A percentile compares a stretch with the other conserved stretches of the same genome.
Evolutionary conservation across 1,140 invertebrate species (phyloP).

Genomic region (Manduca sexta): DNA sequence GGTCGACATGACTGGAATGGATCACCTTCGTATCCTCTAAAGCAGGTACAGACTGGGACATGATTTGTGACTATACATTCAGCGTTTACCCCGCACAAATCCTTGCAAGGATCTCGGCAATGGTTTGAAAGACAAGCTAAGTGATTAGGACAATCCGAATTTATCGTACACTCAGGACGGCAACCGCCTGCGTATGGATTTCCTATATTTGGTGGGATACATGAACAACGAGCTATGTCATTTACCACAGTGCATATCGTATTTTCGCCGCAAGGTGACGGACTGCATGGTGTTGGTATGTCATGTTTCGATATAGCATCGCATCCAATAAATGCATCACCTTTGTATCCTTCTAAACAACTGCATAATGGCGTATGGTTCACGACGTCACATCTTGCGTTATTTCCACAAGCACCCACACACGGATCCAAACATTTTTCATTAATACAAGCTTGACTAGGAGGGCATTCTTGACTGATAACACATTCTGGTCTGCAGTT

Average conservation of each 20-base stretch:
- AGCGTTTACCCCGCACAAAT: slow-evolving; percentile 88
- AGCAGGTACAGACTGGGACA: slow-evolving; percentile 85
- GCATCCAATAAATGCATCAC: slow-evolving; percentile 88
- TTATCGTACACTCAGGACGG: slow-evolving; percentile 86
- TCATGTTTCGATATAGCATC: slow-evolving; percentile 70
- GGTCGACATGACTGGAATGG: slow-evolving; percentile 85
- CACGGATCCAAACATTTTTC: slow-evolving; percentile 88
- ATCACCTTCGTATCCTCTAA: slow-evolving; percentile 84
- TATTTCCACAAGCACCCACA: slow-evolving; percentile 81
- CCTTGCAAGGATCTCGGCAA: slow-evolving; percentile 91
- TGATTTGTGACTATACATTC: slow-evolving; percentile 89
- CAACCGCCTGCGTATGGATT: slow-evolving; percentile 86
- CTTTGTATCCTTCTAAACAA: slow-evolving; percentile 83
- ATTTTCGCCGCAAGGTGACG: slow-evolving; percentile 88
- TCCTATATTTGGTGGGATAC: slow-evolving; percentile 89
- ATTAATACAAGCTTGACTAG: slow-evolving; percentile 84
- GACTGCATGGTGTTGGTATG: slow-evolving; percentile 80
- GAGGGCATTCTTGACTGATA: slow-evolving; percentile 83
- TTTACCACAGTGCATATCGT: slow-evolving; percentile 82
- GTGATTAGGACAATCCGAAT: slow-evolving; percentile 86
- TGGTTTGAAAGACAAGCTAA: slow-evolving; percentile 88
- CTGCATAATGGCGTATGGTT: slow-evolving; percentile 88
- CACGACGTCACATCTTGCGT: slow-evolving; percentile 85
- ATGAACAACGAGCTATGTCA: slow-evolving; percentile 81
- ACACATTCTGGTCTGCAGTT: slow-evolving; percentile 84